These are phyloP conservation scores for Mesorhabditis belari DNA, from an alignment of 2,888 invertebrate genomes.

Conservation along the genomic window DNA sequence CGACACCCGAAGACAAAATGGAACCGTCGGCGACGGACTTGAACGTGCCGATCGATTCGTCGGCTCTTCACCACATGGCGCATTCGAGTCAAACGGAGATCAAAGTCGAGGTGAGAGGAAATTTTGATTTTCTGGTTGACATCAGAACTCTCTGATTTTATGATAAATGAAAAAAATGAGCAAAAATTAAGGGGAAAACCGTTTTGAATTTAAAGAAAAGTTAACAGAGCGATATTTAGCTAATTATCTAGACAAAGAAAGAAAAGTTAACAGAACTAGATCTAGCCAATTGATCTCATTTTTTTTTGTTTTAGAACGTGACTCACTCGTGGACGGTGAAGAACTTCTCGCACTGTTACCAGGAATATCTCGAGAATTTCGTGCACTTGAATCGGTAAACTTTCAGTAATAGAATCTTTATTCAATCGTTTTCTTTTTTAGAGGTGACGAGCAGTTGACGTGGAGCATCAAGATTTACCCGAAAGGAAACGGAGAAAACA, in stretches of 20 bases:
- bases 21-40: constrained; percentile 7
- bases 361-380: constrained; percentile 49
- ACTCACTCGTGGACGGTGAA: constrained; percentile 54
- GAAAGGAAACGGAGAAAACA: constrained; percentile 52
- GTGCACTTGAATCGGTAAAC: constrained; percentile 46
- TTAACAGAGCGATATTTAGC: not conserved
- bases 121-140: not conserved
- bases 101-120: constrained; percentile 42
- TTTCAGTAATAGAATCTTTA: constrained; percentile 2
- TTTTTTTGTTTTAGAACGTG: constrained; percentile 42
- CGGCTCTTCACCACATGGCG: constrained; percentile 8
- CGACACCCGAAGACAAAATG: constrained; percentile 1
- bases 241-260: not conserved
- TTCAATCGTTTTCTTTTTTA: constrained; percentile 1
- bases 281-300: too few relatives aligned
- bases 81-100: constrained; percentile 52
- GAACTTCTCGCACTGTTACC: constrained; percentile 53
- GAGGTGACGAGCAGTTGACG: constrained; percentile 12
- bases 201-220: too few relatives aligned
- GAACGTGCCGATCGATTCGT: constrained; percentile 5
- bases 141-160: too few relatives aligned
- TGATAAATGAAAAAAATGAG: too few relatives aligned
- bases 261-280: too few relatives aligned
- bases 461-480: constrained; percentile 52
- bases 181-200: too few relatives aligned